Conservation (phyloP, 2,113 vertebrate species). For the Chaetodon trifascialis region DNA sequence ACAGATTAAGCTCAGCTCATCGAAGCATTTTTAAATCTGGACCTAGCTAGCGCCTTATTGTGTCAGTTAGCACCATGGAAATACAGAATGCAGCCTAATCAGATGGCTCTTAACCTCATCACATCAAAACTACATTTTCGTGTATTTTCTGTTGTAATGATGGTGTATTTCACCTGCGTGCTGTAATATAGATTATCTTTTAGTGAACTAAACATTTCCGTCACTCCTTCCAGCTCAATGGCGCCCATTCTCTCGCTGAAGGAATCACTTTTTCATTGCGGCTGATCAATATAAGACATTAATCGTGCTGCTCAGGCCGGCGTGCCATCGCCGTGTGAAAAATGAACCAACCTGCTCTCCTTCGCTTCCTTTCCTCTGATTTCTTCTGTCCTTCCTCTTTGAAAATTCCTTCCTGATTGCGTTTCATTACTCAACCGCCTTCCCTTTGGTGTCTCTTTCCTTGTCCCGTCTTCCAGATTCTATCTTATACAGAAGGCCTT, state of each 20-base stretch:
- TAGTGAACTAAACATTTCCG: constrained; percentile 77
- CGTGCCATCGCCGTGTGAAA: constrained; percentile 74
- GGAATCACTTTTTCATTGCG: constrained; percentile 85
- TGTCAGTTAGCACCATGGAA: constrained; percentile 74
- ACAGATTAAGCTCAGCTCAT: constrained; percentile 86
- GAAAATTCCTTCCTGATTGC: neutral
- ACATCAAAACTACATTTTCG: neutral
- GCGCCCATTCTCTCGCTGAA: constrained; percentile 81
- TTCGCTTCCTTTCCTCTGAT: neutral
- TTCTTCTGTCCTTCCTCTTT: neutral
- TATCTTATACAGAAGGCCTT: constrained; percentile 95
- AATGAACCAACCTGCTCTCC: constrained; percentile 71
- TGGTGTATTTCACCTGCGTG: constrained; percentile 13
- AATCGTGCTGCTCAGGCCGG: constrained; percentile 74
- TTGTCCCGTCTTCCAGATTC: constrained; percentile 83
- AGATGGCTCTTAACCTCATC: constrained; percentile 38
- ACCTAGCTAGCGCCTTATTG: constrained; percentile 84
- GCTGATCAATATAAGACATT: constrained; percentile 88
- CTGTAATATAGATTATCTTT: constrained; percentile 80
- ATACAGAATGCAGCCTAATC: constrained; percentile 74
- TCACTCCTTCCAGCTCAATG: constrained; percentile 68
- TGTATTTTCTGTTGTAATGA: neutral
- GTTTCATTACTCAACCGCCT: neutral
- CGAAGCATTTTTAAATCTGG: constrained; percentile 83
- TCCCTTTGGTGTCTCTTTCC: neutral